Evolutionary conservation across 2,888 invertebrate genomes (phyloP), one percentile per base, ranked within the genome.

Genomic region (Andrena chrysosceles): DNA sequence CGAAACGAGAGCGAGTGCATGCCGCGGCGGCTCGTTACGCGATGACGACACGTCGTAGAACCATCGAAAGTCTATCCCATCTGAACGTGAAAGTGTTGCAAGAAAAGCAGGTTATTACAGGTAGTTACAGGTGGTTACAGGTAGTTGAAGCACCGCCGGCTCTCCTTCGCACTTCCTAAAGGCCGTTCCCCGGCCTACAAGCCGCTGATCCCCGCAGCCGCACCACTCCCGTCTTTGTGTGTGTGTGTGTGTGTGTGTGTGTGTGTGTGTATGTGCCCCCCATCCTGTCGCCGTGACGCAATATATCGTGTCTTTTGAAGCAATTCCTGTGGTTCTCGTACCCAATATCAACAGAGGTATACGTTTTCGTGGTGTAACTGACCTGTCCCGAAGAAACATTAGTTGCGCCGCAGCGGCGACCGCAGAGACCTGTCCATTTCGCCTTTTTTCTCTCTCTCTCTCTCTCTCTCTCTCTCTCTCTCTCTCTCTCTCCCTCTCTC

Each of bases 301-400:
- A 85, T 82, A 60, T 54, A 52, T 73, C 82, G 85, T 59, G 78
- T 77, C 84, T 85, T 84, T 90, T 82, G 72, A 87, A 77, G 77
- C 82, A 87, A 92, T 92, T 92, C 91, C 88, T 91, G 91, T 75
- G 91, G 91, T 91, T 56, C 56, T 81, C 86, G 83, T 60, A 74
- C 73, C 86, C 84, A 81, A 86, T 89, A 88, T 88, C 87, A 83
- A 79, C 70, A 62, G 63, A 54, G 83, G 87, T 86, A 83, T 88
- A 88, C 81, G 87, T 89, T 90, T 91, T 91, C 87, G 90, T 89
- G 90, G 88, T 89, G 88, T 88, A 92, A 91, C 91, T 91, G 91
- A 92, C 91, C 92, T 89, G 89, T 78, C 90, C 75, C 84, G 83
- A 78, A 67, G 86, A 89, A 90, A 90, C 88, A 87, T 87, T 86